phyloP scores from a whole-genome alignment of 2,113 vertebrate genomes.

The zebrafish (Danio rerio) region GRCz12tu NC_133193.1:12023001-12023500 shows the following conservation, averaged over 20 bases:
- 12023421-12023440: not conserved
- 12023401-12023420: not conserved
- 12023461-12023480: not conserved
- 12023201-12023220: not conserved
- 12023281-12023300: not conserved
- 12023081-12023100: constrained; percentile 56
- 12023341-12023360: not conserved
- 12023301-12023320: not conserved
- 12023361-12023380: constrained; percentile 10
- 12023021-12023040: not conserved
- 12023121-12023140: constrained; percentile 56
- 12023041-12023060: not conserved
- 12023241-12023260: not conserved
- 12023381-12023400: not conserved
- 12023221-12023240: not conserved
- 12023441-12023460: not conserved
- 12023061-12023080: constrained; percentile 48
- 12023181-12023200: not conserved
- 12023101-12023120: constrained; percentile 35
- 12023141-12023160: not conserved
- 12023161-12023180: not conserved
- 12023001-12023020: constrained; percentile 24
- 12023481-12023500: not conserved
- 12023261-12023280: not conserved
- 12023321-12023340: not conserved